Base-by-base conservation (phyloP, 2,113 vertebrate species). In the Eleginops maclovinus region DNA sequence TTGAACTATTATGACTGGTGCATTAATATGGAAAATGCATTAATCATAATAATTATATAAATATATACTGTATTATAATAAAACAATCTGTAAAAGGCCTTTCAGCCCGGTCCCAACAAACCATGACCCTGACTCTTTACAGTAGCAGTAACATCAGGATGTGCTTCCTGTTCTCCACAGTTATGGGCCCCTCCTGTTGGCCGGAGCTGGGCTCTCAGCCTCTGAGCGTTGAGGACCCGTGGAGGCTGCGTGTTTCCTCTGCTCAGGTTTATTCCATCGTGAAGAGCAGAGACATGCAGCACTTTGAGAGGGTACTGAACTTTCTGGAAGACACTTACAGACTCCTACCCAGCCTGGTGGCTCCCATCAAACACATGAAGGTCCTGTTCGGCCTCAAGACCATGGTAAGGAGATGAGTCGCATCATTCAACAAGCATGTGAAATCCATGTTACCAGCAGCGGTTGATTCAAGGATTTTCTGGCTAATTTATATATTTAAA, bases 301-400 rank as follows among this genome's bases (percentile, higher is more conserved):
- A 73, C 62, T 95, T 90, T 77, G 92, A 91, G 44, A 85, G 58
- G 53, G 91, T 55, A 19, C 17, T 92, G 62, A 26, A 58, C n/a
- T 92, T 95, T 21, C 51, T 95, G 74, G 90, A 95, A 7, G 46
- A 70, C 21, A 90, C 75, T 0, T 61, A 91, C 69, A 54, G 17
- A 15, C 90, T 95, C 21, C 70, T 93, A 0, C 94, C 94, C 41
- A 31, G 21, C 19, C 86, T 95, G 46, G 92, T 95, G 0, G 11
- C 90, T 3, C 72, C 91, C 44, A 93, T 95, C 73, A 94, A 94
- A 85, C 94, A 95, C 85, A 94, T 95, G 94, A 95, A 95, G 82
- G 89, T 95, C 71, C 26, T 92, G 64, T 95, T 94, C 78, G 94
- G 94, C 46, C 86, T 95, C 4, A 94, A 94, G 85, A 95, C 94